These are phyloP conservation scores for Danio aesculapii DNA, from an alignment of 2,797 vertebrate species.

Conservation along the genomic window DNA sequence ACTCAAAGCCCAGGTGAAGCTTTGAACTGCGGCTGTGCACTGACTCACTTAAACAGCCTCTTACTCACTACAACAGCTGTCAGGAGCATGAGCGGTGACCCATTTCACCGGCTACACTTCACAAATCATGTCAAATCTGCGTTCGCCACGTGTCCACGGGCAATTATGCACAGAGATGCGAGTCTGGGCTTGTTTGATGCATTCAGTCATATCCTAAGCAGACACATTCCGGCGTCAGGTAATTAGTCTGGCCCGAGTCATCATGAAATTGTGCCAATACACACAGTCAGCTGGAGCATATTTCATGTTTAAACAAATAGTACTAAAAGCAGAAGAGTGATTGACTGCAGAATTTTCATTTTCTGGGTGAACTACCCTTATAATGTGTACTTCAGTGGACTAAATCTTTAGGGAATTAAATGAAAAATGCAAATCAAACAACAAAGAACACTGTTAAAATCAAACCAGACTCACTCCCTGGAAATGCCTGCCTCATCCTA, in stretches of 20 bases:
- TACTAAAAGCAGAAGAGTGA: too few relatives aligned
- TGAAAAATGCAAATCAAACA: too few relatives aligned
- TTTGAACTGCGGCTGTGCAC: conserved; percentile 62
- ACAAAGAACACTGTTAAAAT: too few relatives aligned
- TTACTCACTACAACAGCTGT: conserved; percentile 39
- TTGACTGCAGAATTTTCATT: too few relatives aligned
- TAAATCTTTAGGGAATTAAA: too few relatives aligned
- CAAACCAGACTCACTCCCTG: too few relatives aligned
- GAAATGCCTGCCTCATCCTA: too few relatives aligned
- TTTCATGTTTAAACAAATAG: neutral
- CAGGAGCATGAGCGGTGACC: conserved; percentile 55
- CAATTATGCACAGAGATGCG: conserved; percentile 1
- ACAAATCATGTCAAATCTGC: conserved; percentile 61
- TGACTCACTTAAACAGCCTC: conserved; percentile 53
- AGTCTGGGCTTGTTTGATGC: conserved; percentile 13
- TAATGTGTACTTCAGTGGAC: too few relatives aligned
- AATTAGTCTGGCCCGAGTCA: neutral
- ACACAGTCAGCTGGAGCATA: neutral
- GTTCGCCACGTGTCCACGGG: neutral
- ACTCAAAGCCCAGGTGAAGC: conserved; percentile 63
- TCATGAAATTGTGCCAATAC: neutral
- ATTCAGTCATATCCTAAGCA: neutral
- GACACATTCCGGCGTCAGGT: neutral
- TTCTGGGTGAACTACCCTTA: too few relatives aligned
- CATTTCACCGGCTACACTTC: conserved; percentile 55